These are phyloP conservation scores for Sesamia nonagrioides DNA, from an alignment of 1,140 invertebrate species.

Conservation along the genomic window DNA sequence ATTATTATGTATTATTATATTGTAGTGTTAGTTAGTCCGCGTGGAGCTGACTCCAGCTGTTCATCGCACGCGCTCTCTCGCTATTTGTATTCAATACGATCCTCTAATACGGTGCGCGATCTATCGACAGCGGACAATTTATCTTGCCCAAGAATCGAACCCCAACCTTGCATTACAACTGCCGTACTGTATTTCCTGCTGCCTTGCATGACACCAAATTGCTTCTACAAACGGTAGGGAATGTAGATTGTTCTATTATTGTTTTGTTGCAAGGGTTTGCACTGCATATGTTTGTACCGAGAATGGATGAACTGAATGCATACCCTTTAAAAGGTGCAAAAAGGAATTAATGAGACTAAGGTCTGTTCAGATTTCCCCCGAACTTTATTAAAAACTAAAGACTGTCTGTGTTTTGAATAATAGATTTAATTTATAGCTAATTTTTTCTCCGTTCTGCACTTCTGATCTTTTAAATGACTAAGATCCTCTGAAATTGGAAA, in stretches of 20 bases:
- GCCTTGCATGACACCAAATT: constrained; percentile 79
- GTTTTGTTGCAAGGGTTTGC: constrained; percentile 63
- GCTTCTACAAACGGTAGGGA: constrained; percentile 78
- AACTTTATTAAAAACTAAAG: background rate
- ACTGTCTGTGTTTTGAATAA: background rate
- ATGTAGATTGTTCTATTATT: constrained; percentile 81
- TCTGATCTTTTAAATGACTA: constrained; percentile 5
- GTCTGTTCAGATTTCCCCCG: background rate
- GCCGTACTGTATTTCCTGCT: constrained; percentile 73
- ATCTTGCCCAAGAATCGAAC: constrained; percentile 77
- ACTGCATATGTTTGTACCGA: constrained; percentile 47
- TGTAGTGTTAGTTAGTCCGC: background rate
- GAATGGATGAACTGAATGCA: constrained; percentile 32
- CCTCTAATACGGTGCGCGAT: constrained; percentile 78
- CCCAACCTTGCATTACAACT: constrained; percentile 75
- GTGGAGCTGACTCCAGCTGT: background rate
- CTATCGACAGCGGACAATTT: constrained; percentile 78
- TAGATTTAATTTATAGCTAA: background rate
- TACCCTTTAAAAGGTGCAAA: constrained; percentile 24
- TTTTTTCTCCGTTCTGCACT: background rate
- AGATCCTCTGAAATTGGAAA: constrained; percentile 32
- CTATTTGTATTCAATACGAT: constrained; percentile 82
- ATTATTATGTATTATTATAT: no score
- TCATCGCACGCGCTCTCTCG: constrained; percentile 56
- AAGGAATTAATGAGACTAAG: background rate